Conservation (phyloP, 2,113 vertebrate species). For the Euleptes europaea region DNA sequence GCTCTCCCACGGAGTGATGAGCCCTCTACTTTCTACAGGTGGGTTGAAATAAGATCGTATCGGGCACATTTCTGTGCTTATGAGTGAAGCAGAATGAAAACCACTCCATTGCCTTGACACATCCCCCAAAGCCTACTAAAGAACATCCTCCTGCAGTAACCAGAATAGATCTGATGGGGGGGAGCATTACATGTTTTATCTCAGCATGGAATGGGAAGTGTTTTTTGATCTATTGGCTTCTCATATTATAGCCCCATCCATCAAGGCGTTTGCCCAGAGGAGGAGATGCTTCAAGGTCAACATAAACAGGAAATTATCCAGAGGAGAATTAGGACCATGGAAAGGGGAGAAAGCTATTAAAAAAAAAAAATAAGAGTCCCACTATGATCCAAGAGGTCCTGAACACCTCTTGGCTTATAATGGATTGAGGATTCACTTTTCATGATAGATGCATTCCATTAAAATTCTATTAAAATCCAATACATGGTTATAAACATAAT, state of each 20-base stretch:
- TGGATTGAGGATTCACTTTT: background rate
- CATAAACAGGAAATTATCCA: slow-evolving; percentile 2
- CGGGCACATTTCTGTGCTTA: background rate
- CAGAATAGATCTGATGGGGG: background rate
- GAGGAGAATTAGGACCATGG: background rate
- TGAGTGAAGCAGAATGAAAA: background rate
- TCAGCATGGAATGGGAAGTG: background rate
- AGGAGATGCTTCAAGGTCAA: slow-evolving; percentile 20
- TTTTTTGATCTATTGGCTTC: slow-evolving; percentile 7
- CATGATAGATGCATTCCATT: background rate
- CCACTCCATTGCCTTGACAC: background rate
- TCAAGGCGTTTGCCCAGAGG: background rate
- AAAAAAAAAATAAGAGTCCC: background rate
- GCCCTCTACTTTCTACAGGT: too few species aligned
- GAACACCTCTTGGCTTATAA: background rate
- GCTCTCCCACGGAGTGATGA: too few species aligned
- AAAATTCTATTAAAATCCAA: slow-evolving; percentile 15
- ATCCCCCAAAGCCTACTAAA: background rate
- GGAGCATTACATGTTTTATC: background rate
- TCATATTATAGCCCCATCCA: slow-evolving; percentile 9
- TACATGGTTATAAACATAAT: background rate
- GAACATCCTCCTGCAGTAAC: background rate
- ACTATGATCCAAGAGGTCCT: background rate
- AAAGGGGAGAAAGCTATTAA: background rate
- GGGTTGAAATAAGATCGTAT: background rate